A percentile compares a stretch with the other conserved stretches of the same genome.
Conservation (phyloP, 2,797 vertebrate genomes). For the Etheostoma perlongum region DNA sequence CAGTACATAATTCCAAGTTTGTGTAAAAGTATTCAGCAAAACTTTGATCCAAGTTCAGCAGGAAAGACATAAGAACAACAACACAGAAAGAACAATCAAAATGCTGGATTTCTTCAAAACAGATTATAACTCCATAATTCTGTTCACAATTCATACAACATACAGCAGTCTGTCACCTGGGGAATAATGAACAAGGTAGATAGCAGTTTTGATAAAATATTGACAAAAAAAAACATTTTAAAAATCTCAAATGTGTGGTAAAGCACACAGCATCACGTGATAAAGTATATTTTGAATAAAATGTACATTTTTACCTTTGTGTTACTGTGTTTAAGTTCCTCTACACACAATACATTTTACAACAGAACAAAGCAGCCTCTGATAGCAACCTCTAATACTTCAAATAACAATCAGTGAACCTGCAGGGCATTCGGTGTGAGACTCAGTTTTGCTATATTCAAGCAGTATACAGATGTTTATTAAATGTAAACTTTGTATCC, state of each 20-base stretch:
- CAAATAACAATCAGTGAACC: constrained; percentile 18
- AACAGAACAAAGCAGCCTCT: constrained; percentile 29
- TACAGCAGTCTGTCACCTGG: constrained; percentile 29
- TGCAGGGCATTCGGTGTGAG: constrained; percentile 29
- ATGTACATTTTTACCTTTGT: constrained; percentile 34
- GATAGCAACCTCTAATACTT: neutral
- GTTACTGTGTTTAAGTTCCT: constrained; percentile 31
- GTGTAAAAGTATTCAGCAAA: constrained; percentile 11
- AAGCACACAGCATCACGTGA: constrained; percentile 43
- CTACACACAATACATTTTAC: constrained; percentile 41
- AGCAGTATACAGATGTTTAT: constrained; percentile 57
- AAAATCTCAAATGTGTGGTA: constrained; percentile 33
- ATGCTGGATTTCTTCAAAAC: constrained; percentile 53
- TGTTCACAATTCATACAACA: constrained; percentile 58
- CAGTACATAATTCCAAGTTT: neutral
- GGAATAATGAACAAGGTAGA: constrained; percentile 42
- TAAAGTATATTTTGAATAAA: constrained; percentile 58
- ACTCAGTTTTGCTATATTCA: constrained; percentile 34
- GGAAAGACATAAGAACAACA: constrained; percentile 33
- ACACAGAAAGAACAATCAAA: constrained; percentile 70
- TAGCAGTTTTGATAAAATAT: constrained; percentile 58
- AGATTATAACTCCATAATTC: constrained; percentile 26
- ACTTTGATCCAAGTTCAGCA: constrained; percentile 26
- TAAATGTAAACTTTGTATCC: constrained; percentile 74
- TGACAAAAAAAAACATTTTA: constrained; percentile 27